phyloP scores from a whole-genome alignment of 2,797 vertebrate species.

The Naso thynnoides region DNA sequence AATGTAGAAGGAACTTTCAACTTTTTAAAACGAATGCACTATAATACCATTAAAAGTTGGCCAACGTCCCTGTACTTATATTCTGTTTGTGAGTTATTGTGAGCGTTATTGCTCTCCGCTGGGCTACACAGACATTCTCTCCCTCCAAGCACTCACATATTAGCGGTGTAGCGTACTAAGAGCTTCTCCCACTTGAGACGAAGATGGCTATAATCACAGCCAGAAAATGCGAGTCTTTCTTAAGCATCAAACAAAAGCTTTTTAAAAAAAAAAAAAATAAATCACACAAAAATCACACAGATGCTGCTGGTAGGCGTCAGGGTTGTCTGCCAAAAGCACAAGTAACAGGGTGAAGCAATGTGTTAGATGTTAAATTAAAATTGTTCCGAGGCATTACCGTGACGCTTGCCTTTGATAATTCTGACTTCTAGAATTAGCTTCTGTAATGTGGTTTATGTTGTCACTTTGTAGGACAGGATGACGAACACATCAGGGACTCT shows the following conservation, averaged over 20 bases:
- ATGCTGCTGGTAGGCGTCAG: slow-evolving; percentile 64
- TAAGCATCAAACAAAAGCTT: slow-evolving; percentile 60
- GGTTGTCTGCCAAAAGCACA: slow-evolving; percentile 66
- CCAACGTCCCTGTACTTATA: slow-evolving; percentile 24
- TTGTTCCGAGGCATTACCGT: slow-evolving; percentile 57
- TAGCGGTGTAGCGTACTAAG: slow-evolving; percentile 41
- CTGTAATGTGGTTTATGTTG: slow-evolving; percentile 22
- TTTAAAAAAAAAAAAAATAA: slow-evolving; percentile 41
- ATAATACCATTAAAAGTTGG: slow-evolving; percentile 61
- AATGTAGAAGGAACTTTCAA: slow-evolving; percentile 43
- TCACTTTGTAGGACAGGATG: slow-evolving; percentile 36
- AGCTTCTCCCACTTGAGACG: slow-evolving; percentile 55
- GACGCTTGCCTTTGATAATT: slow-evolving; percentile 57
- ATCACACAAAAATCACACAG: slow-evolving; percentile 29
- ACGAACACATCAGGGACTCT: slow-evolving; percentile 28
- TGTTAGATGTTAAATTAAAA: slow-evolving; percentile 69
- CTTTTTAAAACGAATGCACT: slow-evolving; percentile 52
- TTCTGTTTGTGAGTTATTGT: slow-evolving; percentile 48
- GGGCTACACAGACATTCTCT: slow-evolving; percentile 51
- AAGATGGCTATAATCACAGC: slow-evolving; percentile 56
- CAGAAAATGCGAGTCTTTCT: slow-evolving; percentile 58
- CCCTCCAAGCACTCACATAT: slow-evolving; percentile 59
- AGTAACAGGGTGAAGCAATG: slow-evolving; percentile 64
- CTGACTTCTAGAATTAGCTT: slow-evolving; percentile 48
- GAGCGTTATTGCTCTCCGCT: slow-evolving; percentile 53